Percentiles rank a stretch among this genome's conserved stretches.
These are phyloP conservation scores for Semnornis frantzii DNA, from an alignment of 2,113 vertebrate genomes.

Conservation along the genomic window DNA sequence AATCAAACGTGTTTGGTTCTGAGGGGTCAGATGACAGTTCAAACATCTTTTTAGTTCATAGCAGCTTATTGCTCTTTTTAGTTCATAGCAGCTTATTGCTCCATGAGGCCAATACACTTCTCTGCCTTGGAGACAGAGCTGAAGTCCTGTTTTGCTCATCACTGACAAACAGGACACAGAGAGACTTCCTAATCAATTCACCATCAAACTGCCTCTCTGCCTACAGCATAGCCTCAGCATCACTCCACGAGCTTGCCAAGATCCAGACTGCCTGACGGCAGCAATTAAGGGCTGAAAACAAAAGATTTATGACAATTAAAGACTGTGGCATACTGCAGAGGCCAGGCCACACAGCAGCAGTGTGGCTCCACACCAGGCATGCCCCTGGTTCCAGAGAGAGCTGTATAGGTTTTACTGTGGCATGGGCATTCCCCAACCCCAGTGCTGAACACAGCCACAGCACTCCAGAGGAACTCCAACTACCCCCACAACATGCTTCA, in stretches of 20 bases:
- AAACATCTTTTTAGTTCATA: neutral
- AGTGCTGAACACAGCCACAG: accelerated
- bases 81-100: neutral
- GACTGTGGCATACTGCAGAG: neutral
- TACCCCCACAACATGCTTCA: neutral
- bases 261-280: neutral
- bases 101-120: neutral
- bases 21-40: neutral
- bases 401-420: accelerated
- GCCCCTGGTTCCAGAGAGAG: neutral
- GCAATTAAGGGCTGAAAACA: neutral
- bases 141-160: neutral
- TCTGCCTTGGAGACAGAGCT: neutral
- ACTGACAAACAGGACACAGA: neutral
- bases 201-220: accelerated
- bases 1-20: neutral
- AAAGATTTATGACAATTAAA: neutral
- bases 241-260: neutral
- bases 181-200: neutral
- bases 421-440: neutral
- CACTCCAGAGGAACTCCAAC: neutral
- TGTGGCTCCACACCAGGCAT: neutral
- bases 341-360: neutral
- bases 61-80: neutral
- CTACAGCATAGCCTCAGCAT: neutral